Evolutionary conservation across 2,113 vertebrate genomes (phyloP), one percentile per base, ranked within the genome.

Genomic region (Tetrax tetrax): DNA sequence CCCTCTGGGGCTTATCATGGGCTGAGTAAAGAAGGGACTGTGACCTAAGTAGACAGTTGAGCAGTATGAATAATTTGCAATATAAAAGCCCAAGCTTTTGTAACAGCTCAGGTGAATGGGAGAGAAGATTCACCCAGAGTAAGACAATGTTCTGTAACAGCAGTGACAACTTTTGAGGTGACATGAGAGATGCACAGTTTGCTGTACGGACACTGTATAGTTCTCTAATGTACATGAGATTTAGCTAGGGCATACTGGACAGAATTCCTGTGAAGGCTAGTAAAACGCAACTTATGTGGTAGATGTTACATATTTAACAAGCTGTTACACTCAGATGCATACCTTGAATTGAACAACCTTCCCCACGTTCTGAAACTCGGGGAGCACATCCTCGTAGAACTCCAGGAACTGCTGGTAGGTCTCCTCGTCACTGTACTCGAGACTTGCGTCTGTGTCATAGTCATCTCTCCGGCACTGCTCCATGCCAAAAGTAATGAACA

Each of bases 271-370:
- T 5, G 25, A 25, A 75, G 48, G 31, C 35, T 48, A n/a, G 15
- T 48, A 47, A 56, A 79, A 64, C 33, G 56, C 37, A 64, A 8
- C 35, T 72, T 28, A 22, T 0, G 0, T 12, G 14, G 27, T n/a
- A 2, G 4, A 48, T 2, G 6, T 63, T 48, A 63, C 11, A 4
- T 33, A 61, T 45, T 71, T 53, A 63, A 65, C 19, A 37, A 59
- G 22, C 22, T 35, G 0, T 56, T 1, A 0, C 19, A 38, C 33
- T 25, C 27, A 17, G 35, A 35, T 19, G 27, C 89, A 14, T 97
- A 99, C 99, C 99, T 99, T 99, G 97, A 99, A 99, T 17, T 99
- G 99, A 84, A 99, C 93, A 91, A 99, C 99, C 83, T 98, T 99
- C 59, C 99, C 99, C 27, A 99, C 97, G 0, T 97, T 99, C 96